Evolutionary conservation across 2,797 vertebrate species (phyloP).

Genomic region (Crax fasciolata): DNA sequence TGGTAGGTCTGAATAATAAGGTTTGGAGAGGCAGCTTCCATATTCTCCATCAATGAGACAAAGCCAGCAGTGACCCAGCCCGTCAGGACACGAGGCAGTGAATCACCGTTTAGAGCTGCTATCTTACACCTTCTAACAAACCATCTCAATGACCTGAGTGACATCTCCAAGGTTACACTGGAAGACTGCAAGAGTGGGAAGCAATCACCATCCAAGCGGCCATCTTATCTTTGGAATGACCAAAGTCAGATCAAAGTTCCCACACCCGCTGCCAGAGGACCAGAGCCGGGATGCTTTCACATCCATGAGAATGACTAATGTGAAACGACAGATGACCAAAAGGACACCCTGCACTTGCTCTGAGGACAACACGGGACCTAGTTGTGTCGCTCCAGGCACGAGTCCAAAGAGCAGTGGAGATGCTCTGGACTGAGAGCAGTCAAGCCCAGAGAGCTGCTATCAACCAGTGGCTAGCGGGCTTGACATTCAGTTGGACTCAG

Average conservation of each 20-base stretch:
- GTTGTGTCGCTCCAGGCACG: background rate
- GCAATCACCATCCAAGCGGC: fast-evolving
- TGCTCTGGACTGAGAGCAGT: background rate
- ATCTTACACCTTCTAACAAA: background rate
- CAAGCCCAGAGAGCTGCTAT: background rate
- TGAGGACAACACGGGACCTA: background rate
- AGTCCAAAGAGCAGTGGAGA: background rate
- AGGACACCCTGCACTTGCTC: fast-evolving
- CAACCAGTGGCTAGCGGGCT: background rate
- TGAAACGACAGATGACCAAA: background rate
- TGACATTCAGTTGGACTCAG: background rate
- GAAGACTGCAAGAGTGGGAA: background rate
- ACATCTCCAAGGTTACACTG: background rate
- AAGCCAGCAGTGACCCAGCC: background rate
- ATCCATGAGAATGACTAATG: background rate
- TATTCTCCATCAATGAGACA: background rate
- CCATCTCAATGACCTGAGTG: background rate
- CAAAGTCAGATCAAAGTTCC: fast-evolving
- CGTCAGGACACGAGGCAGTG: background rate
- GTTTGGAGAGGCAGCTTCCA: background rate
- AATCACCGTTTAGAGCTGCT: background rate
- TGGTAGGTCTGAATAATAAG: background rate
- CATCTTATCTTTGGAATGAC: background rate
- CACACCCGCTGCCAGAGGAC: background rate
- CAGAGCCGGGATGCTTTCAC: background rate